Base-by-base conservation (phyloP, 2,113 vertebrate species). In the Nicator chloris region DNA sequence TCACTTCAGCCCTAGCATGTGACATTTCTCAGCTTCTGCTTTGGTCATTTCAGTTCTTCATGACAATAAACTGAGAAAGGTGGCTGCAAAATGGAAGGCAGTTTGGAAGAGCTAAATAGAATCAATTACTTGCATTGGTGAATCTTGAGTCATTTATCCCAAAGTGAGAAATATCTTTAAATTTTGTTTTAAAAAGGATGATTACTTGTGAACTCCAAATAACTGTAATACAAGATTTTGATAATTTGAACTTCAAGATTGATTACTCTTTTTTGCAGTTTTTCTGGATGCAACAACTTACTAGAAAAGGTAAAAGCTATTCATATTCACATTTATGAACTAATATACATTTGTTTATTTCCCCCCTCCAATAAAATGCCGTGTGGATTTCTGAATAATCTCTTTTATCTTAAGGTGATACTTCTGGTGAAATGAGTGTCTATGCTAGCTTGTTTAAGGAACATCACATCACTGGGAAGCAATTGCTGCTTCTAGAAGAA, bases 401-500 rank as follows among this genome's bases (percentile, higher is more conserved):
- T 97, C 91, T 88, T 54, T 87, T 96, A 60, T 95, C 82, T 86
- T 66, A 96, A 99, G 99, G 98, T 1, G 98, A 98, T 68, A 87
- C 97, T 31, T 97, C 98, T 5, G 98, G 95, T 88, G 98, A 98
- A 90, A 99, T 99, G 99, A 98, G 98, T 93, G 30, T 91, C 15
- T 99, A 99, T 26, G 98, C 99, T 10, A 98, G 98, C 93, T 97
- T 99, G 78, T 99, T 99, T 94, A 99, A 98, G 95, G 98, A 99
- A n/a, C 99, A 99, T 88, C 99, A 99, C 97, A 99, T 99, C 94
- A 99, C 99, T 4, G 99, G 99, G 57, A 98, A 98, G 97, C 98
- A 98, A 68, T 86, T 99, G 85, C 98, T 99, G 10, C 97, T 99
- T 93, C 97, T 99, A 51, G 98, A 98, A 42, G 99, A 99, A 54